Conservation (phyloP, 2,113 vertebrate genomes). For the Micronycteris hirsuta region DNA sequence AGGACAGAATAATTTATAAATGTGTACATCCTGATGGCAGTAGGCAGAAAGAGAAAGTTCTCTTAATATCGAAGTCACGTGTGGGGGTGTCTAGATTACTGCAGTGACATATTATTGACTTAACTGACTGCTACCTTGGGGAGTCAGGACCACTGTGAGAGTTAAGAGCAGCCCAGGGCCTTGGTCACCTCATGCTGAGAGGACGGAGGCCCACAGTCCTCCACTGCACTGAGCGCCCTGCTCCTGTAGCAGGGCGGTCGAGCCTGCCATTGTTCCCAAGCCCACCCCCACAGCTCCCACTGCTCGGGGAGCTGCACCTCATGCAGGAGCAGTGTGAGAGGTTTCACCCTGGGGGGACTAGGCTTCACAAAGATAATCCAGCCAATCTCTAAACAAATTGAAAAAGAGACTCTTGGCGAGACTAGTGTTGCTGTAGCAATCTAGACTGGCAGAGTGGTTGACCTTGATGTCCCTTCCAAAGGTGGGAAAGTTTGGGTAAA, state of each 20-base stretch:
- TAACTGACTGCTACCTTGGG: neutral
- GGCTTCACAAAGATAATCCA: neutral
- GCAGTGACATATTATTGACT: neutral
- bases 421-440: neutral
- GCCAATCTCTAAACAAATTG: neutral
- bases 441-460: neutral
- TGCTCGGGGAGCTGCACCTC: neutral
- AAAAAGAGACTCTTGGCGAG: neutral
- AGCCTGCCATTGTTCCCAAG: neutral
- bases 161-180: neutral
- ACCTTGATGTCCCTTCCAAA: neutral
- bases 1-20: slow-evolving; percentile 35
- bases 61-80: slow-evolving; percentile 48
- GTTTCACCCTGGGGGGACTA: neutral
- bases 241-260: neutral
- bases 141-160: neutral
- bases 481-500: neutral
- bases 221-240: neutral
- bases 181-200: neutral
- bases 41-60: slow-evolving; percentile 35
- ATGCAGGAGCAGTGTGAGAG: neutral
- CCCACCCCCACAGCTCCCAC: neutral
- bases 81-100: neutral
- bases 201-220: neutral
- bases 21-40: slow-evolving; percentile 40